Base-by-base conservation (phyloP, 2,113 vertebrate genomes). In the Hemichromis elongatus region DNA sequence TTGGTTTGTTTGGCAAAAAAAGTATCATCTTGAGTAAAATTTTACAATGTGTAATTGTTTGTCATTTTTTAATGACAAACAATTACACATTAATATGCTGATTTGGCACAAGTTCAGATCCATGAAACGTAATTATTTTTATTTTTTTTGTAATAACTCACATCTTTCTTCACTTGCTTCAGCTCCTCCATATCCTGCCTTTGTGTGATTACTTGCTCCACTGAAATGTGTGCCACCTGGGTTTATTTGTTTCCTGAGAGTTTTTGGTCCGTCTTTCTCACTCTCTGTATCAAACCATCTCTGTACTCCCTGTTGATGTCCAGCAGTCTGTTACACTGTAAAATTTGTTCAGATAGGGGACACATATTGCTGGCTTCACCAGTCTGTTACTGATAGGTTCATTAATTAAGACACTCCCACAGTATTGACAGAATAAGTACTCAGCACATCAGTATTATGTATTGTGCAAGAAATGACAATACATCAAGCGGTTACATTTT, bases 261-360 rank as follows among this genome's bases (percentile, higher is more conserved):
- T 30, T 30, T 75, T 75, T 13, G 3, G 18, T 52, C 18, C 1
- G 26, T 52, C 26, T 52, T 75, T 52, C 26, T 12, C 18, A 30
- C 45, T 30, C 70, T 3, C 45, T n/a, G 45, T 52, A 33, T 33
- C 70, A 75, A 47, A 75, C 26, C 42, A 50, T 75, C 68, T 75
- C 42, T 0, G 56, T 18, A 57, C 26, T 30, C 26, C 56, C 16
- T 3, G 68, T 50, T 10, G 42, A 19, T 24, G 6, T 0, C 24
- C 42, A 75, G 68, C 24, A 30, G 16, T 75, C 24, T 50, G 24
- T 75, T 50, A 50, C 47, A 50, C 16, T 50, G 11, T 3, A 2
- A 50, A 75, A 50, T 7, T 45, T 42, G 30, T 50, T 75, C 24
- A 73, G 66, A 47, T 53, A 21, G n/a, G 40, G 14, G 40, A 73